Base-by-base conservation (phyloP, 2,113 vertebrate genomes). In the Falcunculus frontatus region DNA sequence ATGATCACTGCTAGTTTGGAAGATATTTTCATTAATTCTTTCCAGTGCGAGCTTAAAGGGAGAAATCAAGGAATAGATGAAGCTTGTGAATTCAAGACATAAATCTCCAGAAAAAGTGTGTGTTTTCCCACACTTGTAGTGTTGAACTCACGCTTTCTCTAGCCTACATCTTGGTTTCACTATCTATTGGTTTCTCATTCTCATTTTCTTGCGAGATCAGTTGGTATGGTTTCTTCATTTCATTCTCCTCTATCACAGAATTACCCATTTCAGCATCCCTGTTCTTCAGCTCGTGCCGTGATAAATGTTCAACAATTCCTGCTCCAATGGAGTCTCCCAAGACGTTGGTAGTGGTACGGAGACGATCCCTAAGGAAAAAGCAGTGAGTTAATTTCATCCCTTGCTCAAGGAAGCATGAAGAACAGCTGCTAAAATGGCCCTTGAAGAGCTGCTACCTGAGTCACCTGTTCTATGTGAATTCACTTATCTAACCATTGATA, bases 271-370 rank as follows among this genome's bases (percentile, higher is more conserved):
- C 99, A 0, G 97, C 96, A 86, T 99, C 99, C 35, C 87, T 97
- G 41, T 91, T 98, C 91, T 98, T 97, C 80, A 99, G 95, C 95
- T 99, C 99, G 0, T 99, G 98, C 33, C 98, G 97, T 30, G 99
- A 99, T 96, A 99, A 97, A 82, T 99, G 98, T 93, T 99, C 99
- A 20, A 99, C 98, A 30, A 99, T 99, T 21, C 99, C 99, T 1
- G 99, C 99, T 21, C 99, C 99, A 0, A 99, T 98, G 15, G 99
- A 99, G 94, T 99, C 99, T 90, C 99, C 99, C 27, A 99, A 96
- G 37, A 99, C 99, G 0, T 99, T 99, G 50, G 99, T 99, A 70
- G 97, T 98, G 80, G 99, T 99, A 47, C 99, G 98, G 47, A 99
- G 97, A 69, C 99, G 98, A 94, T 99, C 99, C 96, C 99, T 99